Evolutionary conservation across 64 coral and sea anemone genomes (phyloP).

Genomic region (Montipora sp.): DNA sequence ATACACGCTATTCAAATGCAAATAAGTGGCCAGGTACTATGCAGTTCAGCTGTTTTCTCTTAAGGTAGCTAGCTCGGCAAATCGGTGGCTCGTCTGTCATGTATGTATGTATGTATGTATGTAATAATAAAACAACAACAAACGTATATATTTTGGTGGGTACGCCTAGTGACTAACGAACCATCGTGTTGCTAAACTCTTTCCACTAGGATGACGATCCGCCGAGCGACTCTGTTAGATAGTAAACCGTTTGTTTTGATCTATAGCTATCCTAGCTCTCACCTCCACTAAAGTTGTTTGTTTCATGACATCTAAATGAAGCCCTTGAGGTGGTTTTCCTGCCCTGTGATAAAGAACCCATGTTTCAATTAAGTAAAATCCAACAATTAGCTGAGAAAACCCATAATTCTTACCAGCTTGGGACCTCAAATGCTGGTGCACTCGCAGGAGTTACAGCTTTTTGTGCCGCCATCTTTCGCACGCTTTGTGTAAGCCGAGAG

Average conservation of each 20-base stretch:
- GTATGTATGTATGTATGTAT: too few species aligned
- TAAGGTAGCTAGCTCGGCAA: too few species aligned
- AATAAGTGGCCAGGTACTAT: too few species aligned
- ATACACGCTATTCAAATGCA: too few species aligned
- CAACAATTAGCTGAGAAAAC: constrained; percentile 7
- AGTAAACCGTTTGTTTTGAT: not conserved
- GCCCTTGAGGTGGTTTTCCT: constrained; percentile 92
- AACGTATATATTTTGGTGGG: too few species aligned
- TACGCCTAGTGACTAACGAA: too few species aligned
- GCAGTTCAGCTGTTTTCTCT: too few species aligned
- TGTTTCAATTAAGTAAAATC: not conserved
- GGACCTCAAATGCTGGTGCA: constrained; percentile 69
- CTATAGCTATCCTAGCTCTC: not conserved
- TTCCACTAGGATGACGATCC: too few species aligned
- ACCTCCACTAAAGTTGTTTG: constrained; percentile 93
- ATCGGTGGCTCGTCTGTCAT: too few species aligned
- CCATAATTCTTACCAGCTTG: constrained; percentile 71
- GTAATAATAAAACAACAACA: too few species aligned
- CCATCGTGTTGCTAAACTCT: too few species aligned
- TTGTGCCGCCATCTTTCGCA: constrained; percentile 82
- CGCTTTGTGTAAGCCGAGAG: constrained; percentile 28
- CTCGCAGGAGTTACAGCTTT: constrained; percentile 43
- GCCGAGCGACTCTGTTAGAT: too few species aligned
- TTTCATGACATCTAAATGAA: constrained; percentile 98
- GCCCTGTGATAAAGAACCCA: constrained; percentile 67